These are phyloP conservation scores for Eudasyphora cyanicolor DNA, from an alignment of 2,888 invertebrate species.

Conservation along the genomic window DNA sequence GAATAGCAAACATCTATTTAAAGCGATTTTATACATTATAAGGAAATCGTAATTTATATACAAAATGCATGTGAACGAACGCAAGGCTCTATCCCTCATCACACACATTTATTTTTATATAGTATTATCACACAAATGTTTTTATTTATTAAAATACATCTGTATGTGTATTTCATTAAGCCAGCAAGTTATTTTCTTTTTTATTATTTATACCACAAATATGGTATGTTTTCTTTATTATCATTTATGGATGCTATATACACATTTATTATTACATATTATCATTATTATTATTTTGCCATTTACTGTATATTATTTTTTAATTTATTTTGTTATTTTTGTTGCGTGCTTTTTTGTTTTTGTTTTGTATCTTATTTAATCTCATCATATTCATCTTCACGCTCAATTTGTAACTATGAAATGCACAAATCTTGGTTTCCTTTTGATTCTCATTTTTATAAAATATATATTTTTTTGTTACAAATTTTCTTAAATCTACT, in stretches of 20 bases:
- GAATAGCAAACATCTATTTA: not conserved
- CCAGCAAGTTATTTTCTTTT: conserved; percentile 33
- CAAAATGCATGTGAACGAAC: not conserved
- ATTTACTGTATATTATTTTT: conserved; percentile 51
- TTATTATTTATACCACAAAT: conserved; percentile 16
- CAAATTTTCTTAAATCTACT: conserved; percentile 41
- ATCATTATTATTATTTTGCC: conserved; percentile 51
- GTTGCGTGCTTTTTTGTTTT: conserved; percentile 52
- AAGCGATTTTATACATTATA: not conserved
- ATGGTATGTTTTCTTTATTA: conserved; percentile 22
- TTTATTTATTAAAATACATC: not conserved
- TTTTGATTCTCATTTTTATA: conserved; percentile 19
- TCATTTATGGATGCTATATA: conserved; percentile 48
- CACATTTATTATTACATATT: too few species aligned
- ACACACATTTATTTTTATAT: not conserved
- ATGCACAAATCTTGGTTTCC: conserved; percentile 55
- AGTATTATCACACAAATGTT: not conserved
- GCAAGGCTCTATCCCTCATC: not conserved
- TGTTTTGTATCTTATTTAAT: conserved; percentile 39
- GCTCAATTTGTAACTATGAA: conserved; percentile 51
- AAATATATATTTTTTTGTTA: conserved; percentile 33
- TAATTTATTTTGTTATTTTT: conserved; percentile 54
- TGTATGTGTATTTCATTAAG: conserved; percentile 45
- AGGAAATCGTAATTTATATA: not conserved
- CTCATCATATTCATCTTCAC: conserved; percentile 35